A percentile compares a stretch with the other conserved stretches of the same genome.
These are phyloP conservation scores for Notothenia rossii DNA, from an alignment of 2,113 vertebrate genomes.

Conservation along the genomic window DNA sequence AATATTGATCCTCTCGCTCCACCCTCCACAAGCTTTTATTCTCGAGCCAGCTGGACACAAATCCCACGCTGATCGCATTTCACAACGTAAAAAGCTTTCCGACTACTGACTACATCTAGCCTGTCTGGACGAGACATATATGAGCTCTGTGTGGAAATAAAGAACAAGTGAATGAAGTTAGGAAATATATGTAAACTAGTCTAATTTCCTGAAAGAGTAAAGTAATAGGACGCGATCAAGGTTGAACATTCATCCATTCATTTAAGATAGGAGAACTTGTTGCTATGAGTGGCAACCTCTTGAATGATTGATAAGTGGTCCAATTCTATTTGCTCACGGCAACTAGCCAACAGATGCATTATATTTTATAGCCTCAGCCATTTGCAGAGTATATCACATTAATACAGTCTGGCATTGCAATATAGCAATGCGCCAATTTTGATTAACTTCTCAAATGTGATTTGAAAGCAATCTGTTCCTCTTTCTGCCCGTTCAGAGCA, in stretches of 20 bases:
- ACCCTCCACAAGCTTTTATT: conserved; percentile 19
- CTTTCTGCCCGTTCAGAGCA: background rate
- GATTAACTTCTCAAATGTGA: conserved; percentile 11
- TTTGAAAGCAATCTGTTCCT: background rate
- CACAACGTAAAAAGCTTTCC: conserved; percentile 23
- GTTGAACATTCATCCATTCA: background rate
- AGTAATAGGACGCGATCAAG: background rate
- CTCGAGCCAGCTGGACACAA: conserved; percentile 43
- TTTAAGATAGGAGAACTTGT: background rate
- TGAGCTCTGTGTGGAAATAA: background rate
- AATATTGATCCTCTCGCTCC: conserved; percentile 52
- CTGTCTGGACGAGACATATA: background rate
- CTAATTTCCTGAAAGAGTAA: background rate
- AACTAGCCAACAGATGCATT: conserved; percentile 43
- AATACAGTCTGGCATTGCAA: background rate
- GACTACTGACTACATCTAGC: conserved; percentile 23
- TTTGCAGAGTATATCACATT: conserved; percentile 7
- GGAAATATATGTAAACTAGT: background rate
- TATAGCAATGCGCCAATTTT: background rate
- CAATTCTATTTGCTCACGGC: conserved; percentile 19
- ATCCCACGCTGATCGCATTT: conserved; percentile 47
- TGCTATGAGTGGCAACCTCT: background rate
- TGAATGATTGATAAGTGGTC: background rate
- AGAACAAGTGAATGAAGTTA: background rate
- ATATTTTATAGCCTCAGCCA: conserved; percentile 7